These are phyloP conservation scores for Ormia ochracea DNA, from an alignment of 2,888 invertebrate species.

Conservation along the genomic window DNA sequence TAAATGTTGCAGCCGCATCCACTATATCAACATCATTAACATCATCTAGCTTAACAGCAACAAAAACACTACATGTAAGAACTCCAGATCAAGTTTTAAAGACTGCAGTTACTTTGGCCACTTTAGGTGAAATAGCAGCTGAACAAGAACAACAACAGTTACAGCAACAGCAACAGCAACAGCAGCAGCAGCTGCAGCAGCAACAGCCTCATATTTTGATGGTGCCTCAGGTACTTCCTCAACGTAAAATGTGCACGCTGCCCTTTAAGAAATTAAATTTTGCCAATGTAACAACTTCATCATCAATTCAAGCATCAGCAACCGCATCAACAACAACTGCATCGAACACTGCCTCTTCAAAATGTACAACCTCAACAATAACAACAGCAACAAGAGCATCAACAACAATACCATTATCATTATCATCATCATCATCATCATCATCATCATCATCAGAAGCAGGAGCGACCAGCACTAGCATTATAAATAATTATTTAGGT, in stretches of 20 bases:
- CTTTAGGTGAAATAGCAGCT: slow-evolving; percentile 71
- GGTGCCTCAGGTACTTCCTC: slow-evolving; percentile 56
- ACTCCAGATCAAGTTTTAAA: slow-evolving; percentile 72
- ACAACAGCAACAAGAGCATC: slow-evolving; percentile 25
- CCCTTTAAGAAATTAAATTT: slow-evolving; percentile 63
- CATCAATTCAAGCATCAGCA: slow-evolving; percentile 35
- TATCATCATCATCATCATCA: slow-evolving; percentile 20
- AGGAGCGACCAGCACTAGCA: slow-evolving; percentile 33
- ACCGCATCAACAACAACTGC: slow-evolving; percentile 49
- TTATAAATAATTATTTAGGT: slow-evolving; percentile 56
- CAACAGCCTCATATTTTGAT: slow-evolving; percentile 64
- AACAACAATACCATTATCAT: too few species aligned
- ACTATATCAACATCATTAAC: slow-evolving; percentile 45
- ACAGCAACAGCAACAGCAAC: slow-evolving; percentile 63
- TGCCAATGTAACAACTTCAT: slow-evolving; percentile 46
- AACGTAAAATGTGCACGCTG: slow-evolving; percentile 57
- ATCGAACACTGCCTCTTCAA: slow-evolving; percentile 62
- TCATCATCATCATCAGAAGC: slow-evolving; percentile 17
- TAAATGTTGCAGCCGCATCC: slow-evolving; percentile 60
- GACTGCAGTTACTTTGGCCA: slow-evolving; percentile 72
- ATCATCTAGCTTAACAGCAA: slow-evolving; percentile 47
- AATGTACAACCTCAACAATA: slow-evolving; percentile 32
- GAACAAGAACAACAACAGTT: slow-evolving; percentile 69
- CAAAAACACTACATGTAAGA: slow-evolving; percentile 65
- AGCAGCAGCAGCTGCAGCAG: slow-evolving; percentile 64